Evolutionary conservation across 2,888 invertebrate species (phyloP), one percentile per base, ranked within the genome.

Genomic region (Coenonympha glycerion): DNA sequence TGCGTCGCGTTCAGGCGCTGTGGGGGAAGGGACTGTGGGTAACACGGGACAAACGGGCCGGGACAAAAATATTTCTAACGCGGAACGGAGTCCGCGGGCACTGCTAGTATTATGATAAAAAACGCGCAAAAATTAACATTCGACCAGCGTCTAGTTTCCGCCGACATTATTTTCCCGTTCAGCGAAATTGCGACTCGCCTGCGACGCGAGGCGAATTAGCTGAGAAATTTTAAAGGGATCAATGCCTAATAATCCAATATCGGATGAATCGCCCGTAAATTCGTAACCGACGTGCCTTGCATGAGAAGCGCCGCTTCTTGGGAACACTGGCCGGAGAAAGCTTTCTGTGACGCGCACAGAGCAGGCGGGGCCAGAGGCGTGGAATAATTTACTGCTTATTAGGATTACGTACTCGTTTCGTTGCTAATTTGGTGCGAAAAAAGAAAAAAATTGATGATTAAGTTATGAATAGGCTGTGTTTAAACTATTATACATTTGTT

Each of bases 241-340:
- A 81, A 80, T 82, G 76, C 80, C 77, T 83, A 82, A 85, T 85
- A 85, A 85, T 85, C 84, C 79, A 77, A 84, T 83, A 79, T 79
- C 76, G 76, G 79, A 83, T 84, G 85, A 85, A 85, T 83, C 74
- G 84, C 68, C 78, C 79, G 81, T 76, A 85, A 85, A 85, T 85
- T 85, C 76, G 77, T 66, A 60, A 66, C 51, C 68, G 55, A 79
- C 85, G 85, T 85, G 85, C 53, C 75, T 64, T 57, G 84, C 75
- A 70, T 75, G 53, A 56, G 59, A 64, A 70, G 11, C 57, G 51
- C 60, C 52, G 49, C 56, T 55, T 56, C 56, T 60, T 57, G 58
- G 66, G 69, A 64, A 67, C 61, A 60, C 59, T 56, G 56, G 31
- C 59, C 60, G 50, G 55, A 53, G 58, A 66, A 69, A 65, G 70